Conservation (phyloP, 2,797 vertebrate species). For the Bradypodion ventrale region DNA sequence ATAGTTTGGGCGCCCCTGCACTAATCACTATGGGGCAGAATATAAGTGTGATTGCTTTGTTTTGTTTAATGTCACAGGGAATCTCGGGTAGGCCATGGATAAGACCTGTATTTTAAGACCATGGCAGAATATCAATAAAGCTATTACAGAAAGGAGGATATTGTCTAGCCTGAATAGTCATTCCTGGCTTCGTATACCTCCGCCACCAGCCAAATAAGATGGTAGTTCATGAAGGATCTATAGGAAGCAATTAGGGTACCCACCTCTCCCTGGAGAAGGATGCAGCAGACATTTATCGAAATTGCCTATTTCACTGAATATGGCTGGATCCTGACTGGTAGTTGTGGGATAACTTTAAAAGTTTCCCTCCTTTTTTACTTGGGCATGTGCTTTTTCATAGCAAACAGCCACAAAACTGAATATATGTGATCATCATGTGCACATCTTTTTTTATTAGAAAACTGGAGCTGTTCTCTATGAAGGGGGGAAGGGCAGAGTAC, state of each 20-base stretch:
- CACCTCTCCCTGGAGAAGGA: conserved; percentile 14
- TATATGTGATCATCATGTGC: neutral
- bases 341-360: neutral
- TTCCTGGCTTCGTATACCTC: conserved; percentile 26
- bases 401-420: neutral
- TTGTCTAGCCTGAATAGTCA: conserved; percentile 38
- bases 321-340: neutral
- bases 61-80: neutral
- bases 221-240: conserved; percentile 31
- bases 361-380: neutral
- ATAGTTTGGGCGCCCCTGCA: too few species aligned
- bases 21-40: too few species aligned
- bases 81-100: conserved; percentile 22
- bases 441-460: neutral
- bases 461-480: neutral
- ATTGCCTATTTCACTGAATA: neutral
- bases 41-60: too few species aligned
- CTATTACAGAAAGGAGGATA: conserved; percentile 22
- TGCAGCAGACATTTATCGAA: conserved; percentile 2
- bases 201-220: conserved; percentile 19
- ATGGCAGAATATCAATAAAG: conserved; percentile 48
- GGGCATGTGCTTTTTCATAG: neutral
- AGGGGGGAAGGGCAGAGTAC: too few species aligned
- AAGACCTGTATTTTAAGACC: conserved; percentile 20
- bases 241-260: conserved; percentile 30